Evolutionary conservation across 2,113 vertebrate species (phyloP).

Genomic region (Panthera tigris): DNA sequence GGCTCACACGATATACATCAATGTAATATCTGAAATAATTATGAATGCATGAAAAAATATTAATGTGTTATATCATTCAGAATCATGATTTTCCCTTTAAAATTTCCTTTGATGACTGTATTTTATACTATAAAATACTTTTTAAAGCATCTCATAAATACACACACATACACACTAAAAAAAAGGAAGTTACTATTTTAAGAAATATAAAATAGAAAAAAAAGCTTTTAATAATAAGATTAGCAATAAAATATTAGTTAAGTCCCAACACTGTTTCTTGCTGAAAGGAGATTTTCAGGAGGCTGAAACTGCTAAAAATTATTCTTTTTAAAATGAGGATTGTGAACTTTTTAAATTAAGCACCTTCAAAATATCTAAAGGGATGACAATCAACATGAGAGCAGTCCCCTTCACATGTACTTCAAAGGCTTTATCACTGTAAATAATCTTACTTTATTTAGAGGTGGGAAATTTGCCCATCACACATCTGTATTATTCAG

Average conservation of each 20-base stretch:
- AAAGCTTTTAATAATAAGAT: not conserved
- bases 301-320: not conserved
- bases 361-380: not conserved
- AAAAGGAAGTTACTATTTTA: not conserved
- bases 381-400: not conserved
- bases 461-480: not conserved
- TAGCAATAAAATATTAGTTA: not conserved
- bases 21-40: not conserved
- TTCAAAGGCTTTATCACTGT: not conserved
- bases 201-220: not conserved
- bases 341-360: constrained; percentile 1
- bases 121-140: constrained; percentile 18
- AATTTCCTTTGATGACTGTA: not conserved
- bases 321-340: not conserved
- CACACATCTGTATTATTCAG: not conserved
- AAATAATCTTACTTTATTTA: constrained; percentile 11
- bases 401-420: not conserved
- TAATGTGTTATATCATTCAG: not conserved
- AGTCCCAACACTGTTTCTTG: not conserved
- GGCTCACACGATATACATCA: not conserved
- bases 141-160: not conserved
- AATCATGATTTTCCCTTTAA: constrained; percentile 26
- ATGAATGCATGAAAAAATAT: constrained; percentile 10
- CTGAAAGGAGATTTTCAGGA: constrained; percentile 13
- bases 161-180: not conserved